A percentile compares a stretch with the other conserved stretches of the same genome.
Evolutionary conservation across 2,113 vertebrate genomes (phyloP).

Genomic region (Rhea americana): DNA sequence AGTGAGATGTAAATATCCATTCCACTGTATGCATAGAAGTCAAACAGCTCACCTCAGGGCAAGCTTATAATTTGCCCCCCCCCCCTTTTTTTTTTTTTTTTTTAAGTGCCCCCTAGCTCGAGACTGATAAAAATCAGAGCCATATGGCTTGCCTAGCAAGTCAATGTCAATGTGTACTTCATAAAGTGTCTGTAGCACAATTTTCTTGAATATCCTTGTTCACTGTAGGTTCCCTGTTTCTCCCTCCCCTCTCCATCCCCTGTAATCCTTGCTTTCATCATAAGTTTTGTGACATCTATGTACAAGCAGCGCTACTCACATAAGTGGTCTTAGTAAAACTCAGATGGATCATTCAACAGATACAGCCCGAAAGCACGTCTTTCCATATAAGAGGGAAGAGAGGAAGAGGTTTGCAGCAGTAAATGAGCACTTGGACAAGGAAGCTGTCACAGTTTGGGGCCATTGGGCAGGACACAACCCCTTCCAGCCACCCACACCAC

Average conservation of each 20-base stretch:
- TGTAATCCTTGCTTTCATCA: not conserved
- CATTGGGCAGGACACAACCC: not conserved
- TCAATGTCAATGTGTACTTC: not conserved
- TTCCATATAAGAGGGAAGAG: not conserved
- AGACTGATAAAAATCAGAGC: not conserved
- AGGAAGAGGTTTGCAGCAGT: not conserved
- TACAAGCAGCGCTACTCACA: not conserved
- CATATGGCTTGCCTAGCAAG: not conserved
- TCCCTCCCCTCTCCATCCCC: not conserved
- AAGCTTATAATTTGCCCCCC: not conserved
- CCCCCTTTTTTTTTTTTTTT: not conserved
- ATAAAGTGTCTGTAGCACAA: not conserved
- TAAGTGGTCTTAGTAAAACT: not conserved
- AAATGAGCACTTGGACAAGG: conserved; percentile 13
- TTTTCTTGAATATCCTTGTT: not conserved
- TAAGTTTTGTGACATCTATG: conserved; percentile 15
- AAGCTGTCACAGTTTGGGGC: conserved; percentile 25
- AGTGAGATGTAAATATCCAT: conserved; percentile 13
- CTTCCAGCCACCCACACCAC: not conserved
- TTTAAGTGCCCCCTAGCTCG: not conserved
- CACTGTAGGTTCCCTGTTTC: not conserved
- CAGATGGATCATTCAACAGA: not conserved
- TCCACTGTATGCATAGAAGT: not conserved
- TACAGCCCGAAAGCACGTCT: conserved; percentile 28
- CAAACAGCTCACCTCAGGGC: conserved; percentile 17